Base-by-base conservation (phyloP, 1,140 invertebrate genomes). In the Hydropsyche tenuis region DNA sequence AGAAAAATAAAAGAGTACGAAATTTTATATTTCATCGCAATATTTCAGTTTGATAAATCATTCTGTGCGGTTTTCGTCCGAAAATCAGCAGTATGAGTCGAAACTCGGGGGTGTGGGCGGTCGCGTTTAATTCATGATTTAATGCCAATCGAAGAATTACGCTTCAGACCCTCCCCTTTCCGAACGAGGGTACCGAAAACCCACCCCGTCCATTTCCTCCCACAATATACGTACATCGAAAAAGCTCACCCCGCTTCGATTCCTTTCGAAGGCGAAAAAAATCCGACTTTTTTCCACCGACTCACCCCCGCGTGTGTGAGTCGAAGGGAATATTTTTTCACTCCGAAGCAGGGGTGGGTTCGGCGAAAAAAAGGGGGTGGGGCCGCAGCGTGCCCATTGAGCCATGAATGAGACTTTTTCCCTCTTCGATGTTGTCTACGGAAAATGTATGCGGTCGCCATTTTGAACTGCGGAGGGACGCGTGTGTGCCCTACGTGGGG, bases 71-170 rank as follows among this genome's bases (percentile, higher is more conserved):
- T 53, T 53, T 53, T 60, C 23, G n/a, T 22, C 56, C 56, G 23
- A 60, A 60, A 20, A 22, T 11, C 14, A 20, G 23, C 20, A 23
- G 23, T 60, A 4, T 6, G 45, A n/a, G n/a, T n/a, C 45, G 16
- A 37, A 37, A 37, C 3, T 3, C 45, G 2, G 16, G 4, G 45
- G 45, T 48, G 45, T 16, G 12, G 68, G 68, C 53, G 56, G 69
- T 63, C n/a, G 73, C 69, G 68, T 69, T 77, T 77, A 75, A 75
- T 75, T 75, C 73, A 65, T 77, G 76, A 77, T 75, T 77, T 75
- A 74, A 77, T 77, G 68, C 71, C 76, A 71, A 77, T 77, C 76
- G 76, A 56, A 73, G 76, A 73, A 75, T 75, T 73, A 77, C 76
- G 45, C 46, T 42, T 37, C 30, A 37, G 9, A 37, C 30, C 23